Conservation (phyloP, 2,888 invertebrate genomes). For the Aplocera efformata region DNA sequence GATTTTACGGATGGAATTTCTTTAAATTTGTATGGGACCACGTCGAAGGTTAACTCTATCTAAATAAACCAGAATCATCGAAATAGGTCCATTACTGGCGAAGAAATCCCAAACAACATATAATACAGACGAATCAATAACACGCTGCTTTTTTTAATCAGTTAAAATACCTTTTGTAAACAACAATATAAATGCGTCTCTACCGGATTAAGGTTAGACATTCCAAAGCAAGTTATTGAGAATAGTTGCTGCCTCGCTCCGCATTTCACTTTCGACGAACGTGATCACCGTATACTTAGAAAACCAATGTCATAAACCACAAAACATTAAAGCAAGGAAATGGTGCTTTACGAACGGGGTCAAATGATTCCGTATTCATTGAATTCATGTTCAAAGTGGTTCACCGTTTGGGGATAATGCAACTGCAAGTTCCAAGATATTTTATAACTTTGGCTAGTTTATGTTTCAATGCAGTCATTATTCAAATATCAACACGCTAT, state of each 20-base stretch:
- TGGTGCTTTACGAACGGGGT: slow-evolving; percentile 14
- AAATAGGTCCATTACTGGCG: no score
- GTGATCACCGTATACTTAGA: slow-evolving; percentile 28
- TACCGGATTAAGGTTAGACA: slow-evolving; percentile 5
- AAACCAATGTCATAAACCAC: slow-evolving; percentile 25
- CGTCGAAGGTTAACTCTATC: no score
- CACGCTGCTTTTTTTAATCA: no score
- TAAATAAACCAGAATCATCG: no score
- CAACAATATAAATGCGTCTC: slow-evolving; percentile 1
- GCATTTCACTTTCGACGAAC: slow-evolving; percentile 31
- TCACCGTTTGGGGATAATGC: no score
- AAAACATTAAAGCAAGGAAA: slow-evolving; percentile 11
- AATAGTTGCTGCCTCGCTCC: neutral
- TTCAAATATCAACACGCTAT: slow-evolving; percentile 12
- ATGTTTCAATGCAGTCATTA: slow-evolving; percentile 3
- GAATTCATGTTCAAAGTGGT: no score
- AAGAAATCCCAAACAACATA: no score
- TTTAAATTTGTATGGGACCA: no score
- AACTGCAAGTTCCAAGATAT: neutral
- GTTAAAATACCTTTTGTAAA: neutral
- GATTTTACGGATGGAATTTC: no score
- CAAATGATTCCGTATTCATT: slow-evolving; percentile 9
- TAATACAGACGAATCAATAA: no score
- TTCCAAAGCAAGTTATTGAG: slow-evolving; percentile 3
- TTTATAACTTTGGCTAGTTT: slow-evolving; percentile 8